phyloP scores from a whole-genome alignment of 2,888 invertebrate species.

The Plagodis dolabraria region DNA sequence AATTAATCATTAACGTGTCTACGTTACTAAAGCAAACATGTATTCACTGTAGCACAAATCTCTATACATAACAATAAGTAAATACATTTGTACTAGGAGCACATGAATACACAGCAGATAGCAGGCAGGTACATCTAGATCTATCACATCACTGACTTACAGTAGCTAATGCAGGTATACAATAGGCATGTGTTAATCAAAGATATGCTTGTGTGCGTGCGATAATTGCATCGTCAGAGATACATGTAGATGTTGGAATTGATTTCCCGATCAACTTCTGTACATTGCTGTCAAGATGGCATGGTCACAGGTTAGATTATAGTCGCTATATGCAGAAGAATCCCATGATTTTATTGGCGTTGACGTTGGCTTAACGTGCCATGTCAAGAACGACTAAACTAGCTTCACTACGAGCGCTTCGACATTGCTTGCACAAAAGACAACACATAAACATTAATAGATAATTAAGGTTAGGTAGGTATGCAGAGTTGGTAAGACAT shows the following conservation, averaged over 20 bases:
- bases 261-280: constrained; percentile 50
- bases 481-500: too few relatives aligned
- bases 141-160: too few relatives aligned
- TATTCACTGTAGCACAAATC: too few relatives aligned
- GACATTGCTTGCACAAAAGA: too few relatives aligned
- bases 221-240: constrained; percentile 63
- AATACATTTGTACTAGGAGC: background rate
- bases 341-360: background rate
- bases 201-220: constrained; percentile 43
- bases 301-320: background rate
- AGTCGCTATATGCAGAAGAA: background rate
- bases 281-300: background rate
- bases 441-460: too few relatives aligned
- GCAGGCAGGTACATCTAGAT: background rate
- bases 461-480: too few relatives aligned
- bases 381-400: too few relatives aligned
- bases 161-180: constrained; percentile 1
- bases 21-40: too few relatives aligned
- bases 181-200: constrained; percentile 18
- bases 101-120: background rate
- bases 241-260: constrained; percentile 61
- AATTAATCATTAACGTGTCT: too few relatives aligned
- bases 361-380: too few relatives aligned
- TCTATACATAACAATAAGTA: background rate
- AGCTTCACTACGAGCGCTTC: too few relatives aligned